Percentiles rank a stretch among this genome's conserved stretches.
Conservation (phyloP, 2,888 invertebrate genomes). For the Drepana falcataria region DNA sequence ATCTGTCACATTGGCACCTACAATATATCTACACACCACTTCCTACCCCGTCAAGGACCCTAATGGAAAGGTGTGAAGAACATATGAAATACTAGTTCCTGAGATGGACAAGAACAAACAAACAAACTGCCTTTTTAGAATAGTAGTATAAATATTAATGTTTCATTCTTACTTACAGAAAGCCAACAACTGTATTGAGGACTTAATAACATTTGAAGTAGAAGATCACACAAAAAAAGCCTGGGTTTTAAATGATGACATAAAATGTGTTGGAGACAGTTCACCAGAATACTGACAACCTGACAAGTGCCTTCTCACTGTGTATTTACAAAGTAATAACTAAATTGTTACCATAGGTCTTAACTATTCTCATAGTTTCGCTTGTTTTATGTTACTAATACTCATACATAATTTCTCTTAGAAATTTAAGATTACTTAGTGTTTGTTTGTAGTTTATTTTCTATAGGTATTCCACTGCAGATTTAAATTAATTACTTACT, state of each 20-base stretch:
- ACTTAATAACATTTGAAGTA: conserved; percentile 65
- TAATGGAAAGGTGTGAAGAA: too few species aligned
- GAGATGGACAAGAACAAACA: too few species aligned
- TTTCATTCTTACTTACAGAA: conserved; percentile 45
- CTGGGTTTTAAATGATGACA: conserved; percentile 47
- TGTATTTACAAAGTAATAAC: conserved; percentile 19
- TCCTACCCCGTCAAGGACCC: too few species aligned
- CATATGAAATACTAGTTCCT: too few species aligned
- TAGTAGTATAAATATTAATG: background rate
- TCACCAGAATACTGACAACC: conserved; percentile 58
- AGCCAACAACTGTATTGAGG: conserved; percentile 44
- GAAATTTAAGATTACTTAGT: background rate
- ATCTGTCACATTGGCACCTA: too few species aligned
- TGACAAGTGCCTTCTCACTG: conserved; percentile 55
- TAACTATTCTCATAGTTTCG: conserved; percentile 2
- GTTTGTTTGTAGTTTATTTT: background rate
- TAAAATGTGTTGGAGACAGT: conserved; percentile 55
- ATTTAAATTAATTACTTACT: too few species aligned
- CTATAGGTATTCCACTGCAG: too few species aligned
- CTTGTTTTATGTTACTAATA: conserved; percentile 3
- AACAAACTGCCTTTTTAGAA: too few species aligned
- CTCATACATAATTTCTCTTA: background rate
- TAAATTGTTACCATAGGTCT: conserved; percentile 46
- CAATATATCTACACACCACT: too few species aligned
- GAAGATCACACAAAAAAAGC: conserved; percentile 51